phyloP scores from a whole-genome alignment of 2,888 invertebrate genomes.

The Lasioglossum leucozonium region DNA sequence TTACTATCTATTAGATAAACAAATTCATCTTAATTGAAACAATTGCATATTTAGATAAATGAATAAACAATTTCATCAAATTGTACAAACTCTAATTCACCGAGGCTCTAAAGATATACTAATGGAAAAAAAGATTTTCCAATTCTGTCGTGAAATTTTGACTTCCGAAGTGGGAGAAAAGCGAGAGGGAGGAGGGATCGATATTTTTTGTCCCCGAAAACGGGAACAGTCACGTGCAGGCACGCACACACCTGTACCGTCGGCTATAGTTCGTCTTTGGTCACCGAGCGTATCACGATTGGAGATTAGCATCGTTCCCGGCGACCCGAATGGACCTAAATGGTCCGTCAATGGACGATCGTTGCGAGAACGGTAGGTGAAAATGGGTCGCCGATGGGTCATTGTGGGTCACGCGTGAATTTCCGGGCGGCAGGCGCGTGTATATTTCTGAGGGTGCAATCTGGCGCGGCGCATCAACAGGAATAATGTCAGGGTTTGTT shows the following conservation, averaged over 20 bases:
- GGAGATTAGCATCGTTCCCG: slow-evolving; percentile 3
- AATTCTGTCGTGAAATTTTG: not conserved
- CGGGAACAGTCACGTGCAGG: not conserved
- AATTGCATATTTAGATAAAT: no score
- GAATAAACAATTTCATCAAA: no score
- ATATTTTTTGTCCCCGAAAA: not conserved
- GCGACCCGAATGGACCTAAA: not conserved
- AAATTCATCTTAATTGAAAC: no score
- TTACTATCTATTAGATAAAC: no score
- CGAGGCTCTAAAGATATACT: no score
- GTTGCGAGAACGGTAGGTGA: not conserved
- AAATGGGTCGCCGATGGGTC: slow-evolving; percentile 7
- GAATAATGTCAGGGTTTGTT: slow-evolving; percentile 25
- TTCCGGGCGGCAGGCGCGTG: not conserved
- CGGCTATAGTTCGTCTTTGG: not conserved
- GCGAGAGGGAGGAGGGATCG: not conserved
- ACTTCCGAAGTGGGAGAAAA: not conserved
- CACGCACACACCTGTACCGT: not conserved
- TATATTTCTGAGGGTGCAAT: slow-evolving; percentile 29
- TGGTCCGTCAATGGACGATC: slow-evolving; percentile 1
- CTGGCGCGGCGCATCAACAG: slow-evolving; percentile 12
- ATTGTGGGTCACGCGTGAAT: slow-evolving; percentile 5
- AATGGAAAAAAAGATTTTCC: no score
- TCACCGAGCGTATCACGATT: not conserved
- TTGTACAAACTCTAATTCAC: no score